Evolutionary conservation across 2,113 vertebrate genomes (phyloP), one percentile per base, ranked within the genome.

Genomic region (Limanda limanda): DNA sequence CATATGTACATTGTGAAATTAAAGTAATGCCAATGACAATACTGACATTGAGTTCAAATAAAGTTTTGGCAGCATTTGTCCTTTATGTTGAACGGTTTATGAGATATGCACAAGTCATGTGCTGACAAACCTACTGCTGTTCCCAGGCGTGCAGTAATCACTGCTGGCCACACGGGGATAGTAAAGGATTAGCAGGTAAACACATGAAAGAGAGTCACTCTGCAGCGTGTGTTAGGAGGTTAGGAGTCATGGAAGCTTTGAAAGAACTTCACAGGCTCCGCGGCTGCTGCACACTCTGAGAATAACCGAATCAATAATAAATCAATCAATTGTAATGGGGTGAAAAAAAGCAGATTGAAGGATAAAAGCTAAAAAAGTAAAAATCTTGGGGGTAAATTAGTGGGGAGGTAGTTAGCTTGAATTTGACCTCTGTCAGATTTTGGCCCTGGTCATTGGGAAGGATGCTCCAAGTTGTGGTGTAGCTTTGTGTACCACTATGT

Each of bases 121-220:
- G n/a, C 31, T 15, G n/a, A n/a, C 48, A 58, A 23, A 18, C 6
- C 8, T 5, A n/a, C n/a, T 52, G 0, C 20, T 48, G 5, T 24
- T 56, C 13, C 5, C 12, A 13, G 5, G 7, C 17, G 8, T 83
- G 71, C 81, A 80, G 69, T 77, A 5, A n/a, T 35, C 20, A 23
- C 17, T 40, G 5, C 1, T 54, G 42, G 54, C 55, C 83, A 86
- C 74, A 70, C 0, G 51, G 52, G 78, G 74, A 52, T 42, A 73
- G 68, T 67, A 81, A 81, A 71, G 24, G 23, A 72, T 77, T 71
- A 78, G 25, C 45, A 79, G 31, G 31, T 31, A 5, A 31, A 35
- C 45, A 54, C 48, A 70, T 51, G 11, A 0, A 24, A 52, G 1
- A 27, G 27, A 31, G 58, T 27, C 2, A 27, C 62, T 55, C 51